phyloP scores from a whole-genome alignment of 2,797 vertebrate species.

The Sebastes steindachneri region DNA sequence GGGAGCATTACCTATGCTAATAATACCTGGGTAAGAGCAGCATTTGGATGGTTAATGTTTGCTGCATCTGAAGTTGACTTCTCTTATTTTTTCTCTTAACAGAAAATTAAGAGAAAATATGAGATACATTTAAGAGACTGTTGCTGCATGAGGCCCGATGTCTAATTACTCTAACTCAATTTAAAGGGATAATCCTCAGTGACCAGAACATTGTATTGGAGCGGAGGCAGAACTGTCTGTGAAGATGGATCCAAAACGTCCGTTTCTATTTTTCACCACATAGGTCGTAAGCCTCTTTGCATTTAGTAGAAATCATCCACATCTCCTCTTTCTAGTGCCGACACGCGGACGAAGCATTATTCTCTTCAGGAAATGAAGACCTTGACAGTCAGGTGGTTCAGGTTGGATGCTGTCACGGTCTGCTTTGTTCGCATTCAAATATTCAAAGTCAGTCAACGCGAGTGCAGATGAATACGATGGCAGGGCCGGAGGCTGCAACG shows the following conservation, averaged over 20 bases:
- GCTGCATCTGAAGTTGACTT: not conserved
- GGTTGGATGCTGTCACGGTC: conserved; percentile 8
- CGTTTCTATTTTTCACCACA: not conserved
- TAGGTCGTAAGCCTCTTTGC: not conserved
- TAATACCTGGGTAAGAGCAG: too few relatives aligned
- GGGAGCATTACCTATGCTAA: too few relatives aligned
- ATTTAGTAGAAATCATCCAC: not conserved
- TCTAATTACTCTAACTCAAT: too few relatives aligned
- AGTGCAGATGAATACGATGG: conserved; percentile 30
- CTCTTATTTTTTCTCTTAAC: not conserved
- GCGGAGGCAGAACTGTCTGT: not conserved
- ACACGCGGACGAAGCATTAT: not conserved
- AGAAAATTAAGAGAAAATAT: not conserved
- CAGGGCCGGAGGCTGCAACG: conserved; percentile 37
- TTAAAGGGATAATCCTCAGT: not conserved
- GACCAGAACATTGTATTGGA: not conserved
- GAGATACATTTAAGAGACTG: too few relatives aligned
- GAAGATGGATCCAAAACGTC: not conserved
- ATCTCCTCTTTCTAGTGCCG: not conserved
- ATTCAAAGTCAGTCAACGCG: conserved; percentile 35
- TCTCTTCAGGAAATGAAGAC: conserved; percentile 15
- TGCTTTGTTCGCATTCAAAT: conserved; percentile 30
- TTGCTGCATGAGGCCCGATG: too few relatives aligned
- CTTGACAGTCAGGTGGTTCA: conserved; percentile 13
- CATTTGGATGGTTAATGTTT: not conserved